Conservation (phyloP, 2,113 vertebrate species). For the Fulmarus glacialis region DNA sequence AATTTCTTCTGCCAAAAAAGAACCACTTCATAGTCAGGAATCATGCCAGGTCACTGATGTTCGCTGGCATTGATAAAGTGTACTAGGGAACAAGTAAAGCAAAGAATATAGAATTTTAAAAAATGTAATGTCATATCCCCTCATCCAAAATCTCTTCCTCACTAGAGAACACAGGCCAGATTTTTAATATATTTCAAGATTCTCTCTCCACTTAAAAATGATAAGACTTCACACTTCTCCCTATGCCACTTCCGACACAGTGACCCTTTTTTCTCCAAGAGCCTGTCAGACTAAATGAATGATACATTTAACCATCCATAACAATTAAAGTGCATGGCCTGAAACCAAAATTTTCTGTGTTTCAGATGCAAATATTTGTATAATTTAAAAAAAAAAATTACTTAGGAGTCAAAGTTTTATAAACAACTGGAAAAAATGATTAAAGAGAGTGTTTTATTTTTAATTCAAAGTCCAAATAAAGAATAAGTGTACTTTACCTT, state of each 20-base stretch:
- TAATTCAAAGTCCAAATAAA: constrained; percentile 64
- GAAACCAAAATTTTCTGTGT: constrained; percentile 3
- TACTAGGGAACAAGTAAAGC: not conserved
- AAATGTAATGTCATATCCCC: not conserved
- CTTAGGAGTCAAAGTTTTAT: constrained; percentile 19
- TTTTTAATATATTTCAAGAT: not conserved
- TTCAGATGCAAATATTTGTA: constrained; percentile 55
- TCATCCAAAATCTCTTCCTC: not conserved
- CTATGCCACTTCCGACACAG: not conserved
- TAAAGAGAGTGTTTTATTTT: constrained; percentile 33
- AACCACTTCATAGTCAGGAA: not conserved
- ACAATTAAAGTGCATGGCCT: constrained; percentile 4
- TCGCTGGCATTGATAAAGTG: not conserved
- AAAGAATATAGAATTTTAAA: not conserved
- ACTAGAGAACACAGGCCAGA: not conserved
- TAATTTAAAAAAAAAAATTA: constrained; percentile 34
- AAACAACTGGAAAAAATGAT: constrained; percentile 51
- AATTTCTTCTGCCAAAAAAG: not conserved
- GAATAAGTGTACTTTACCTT: constrained; percentile 16
- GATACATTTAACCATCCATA: not conserved
- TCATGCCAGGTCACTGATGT: not conserved
- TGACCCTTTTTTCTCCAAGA: not conserved
- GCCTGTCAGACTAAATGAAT: constrained; percentile 9
- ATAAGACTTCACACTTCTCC: not conserved
- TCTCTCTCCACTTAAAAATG: not conserved